Base-by-base conservation (phyloP, 2,797 vertebrate species). In the Onychomys leucogaster region DNA sequence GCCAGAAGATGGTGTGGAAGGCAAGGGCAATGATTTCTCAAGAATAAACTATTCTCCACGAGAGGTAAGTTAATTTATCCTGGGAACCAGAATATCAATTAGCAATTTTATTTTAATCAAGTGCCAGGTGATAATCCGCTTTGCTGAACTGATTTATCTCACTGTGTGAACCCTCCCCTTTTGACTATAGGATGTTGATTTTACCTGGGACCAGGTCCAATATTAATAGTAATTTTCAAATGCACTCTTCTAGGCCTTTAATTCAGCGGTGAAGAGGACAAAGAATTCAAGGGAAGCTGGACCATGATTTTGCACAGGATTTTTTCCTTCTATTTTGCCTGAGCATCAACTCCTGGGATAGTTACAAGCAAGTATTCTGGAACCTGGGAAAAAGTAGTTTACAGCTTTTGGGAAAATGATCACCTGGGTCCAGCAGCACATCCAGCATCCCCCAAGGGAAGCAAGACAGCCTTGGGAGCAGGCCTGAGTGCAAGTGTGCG, bases 161-260 rank as follows among this genome's bases (percentile, higher is more conserved):
- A 80, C 34, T 94, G 93, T 84, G 91, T 87, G 85, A 96, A 57
- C 49, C 73, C 0, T 1, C 89, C 55, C 27, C 34, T 94, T 57
- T 71, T 86, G 67, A 93, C 14, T 34, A 49, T 23, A 94, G 93
- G 89, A 84, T 91, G 90, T 94, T 97, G 87, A 94, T 93, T 97
- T 75, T 59, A 95, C 57, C 46, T 96, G 96, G 97, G 95, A 95
- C 61, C n/a, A 67, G 75, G 78, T 95, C 97, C 95, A 97, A 94
- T 78, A 93, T 81, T 97, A 96, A 96, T 89, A 95, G 89, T 97
- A 94, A 97, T 92, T 97, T 97, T 96, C 84, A 96, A 94, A 93
- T 95, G 91, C 92, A 95, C 91, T 96, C 93, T 95, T 86, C 32
- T 14, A 96, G 94, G 90, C n/a, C 84, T 65, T 86, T 96, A 96